Percentiles rank a stretch among this genome's conserved stretches.
These are phyloP conservation scores for Lycia hirtaria DNA, from an alignment of 2,888 invertebrate species.

Conservation along the genomic window DNA sequence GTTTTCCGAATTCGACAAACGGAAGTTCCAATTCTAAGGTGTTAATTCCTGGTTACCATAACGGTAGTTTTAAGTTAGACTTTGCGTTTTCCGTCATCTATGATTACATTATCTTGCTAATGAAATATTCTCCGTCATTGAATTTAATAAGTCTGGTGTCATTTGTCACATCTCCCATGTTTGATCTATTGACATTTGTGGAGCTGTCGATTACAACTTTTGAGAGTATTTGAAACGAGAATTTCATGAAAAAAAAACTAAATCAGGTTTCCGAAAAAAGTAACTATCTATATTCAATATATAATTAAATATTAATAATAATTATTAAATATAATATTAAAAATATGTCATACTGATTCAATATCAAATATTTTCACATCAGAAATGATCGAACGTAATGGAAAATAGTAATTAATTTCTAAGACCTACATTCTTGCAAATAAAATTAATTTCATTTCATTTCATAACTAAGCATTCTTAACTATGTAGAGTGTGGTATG, in stretches of 20 bases:
- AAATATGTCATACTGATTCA: too few relatives aligned
- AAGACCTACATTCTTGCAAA: too few relatives aligned
- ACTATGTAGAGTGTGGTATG: too few relatives aligned
- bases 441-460: too few relatives aligned
- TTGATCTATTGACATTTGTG: neutral
- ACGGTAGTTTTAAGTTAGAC: constrained; percentile 9
- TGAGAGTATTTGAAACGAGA: neutral
- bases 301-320: too few relatives aligned
- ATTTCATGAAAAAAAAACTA: neutral
- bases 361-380: too few relatives aligned
- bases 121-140: constrained; percentile 6
- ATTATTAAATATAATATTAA: too few relatives aligned
- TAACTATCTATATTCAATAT: too few relatives aligned
- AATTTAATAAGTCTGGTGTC: constrained; percentile 15
- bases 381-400: too few relatives aligned
- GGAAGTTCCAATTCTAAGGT: constrained; percentile 1
- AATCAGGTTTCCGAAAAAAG: too few relatives aligned
- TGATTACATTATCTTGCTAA: constrained; percentile 1
- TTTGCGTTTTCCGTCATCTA: constrained; percentile 2
- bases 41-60: constrained; percentile 14
- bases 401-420: too few relatives aligned
- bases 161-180: constrained; percentile 13
- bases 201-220: neutral
- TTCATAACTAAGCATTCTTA: too few relatives aligned
- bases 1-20: neutral